Evolutionary conservation across 37 sponge, comb jelly and placozoan genomes (phyloP), one percentile per base, ranked within the genome.

Genomic region (Beroe ovata): DNA sequence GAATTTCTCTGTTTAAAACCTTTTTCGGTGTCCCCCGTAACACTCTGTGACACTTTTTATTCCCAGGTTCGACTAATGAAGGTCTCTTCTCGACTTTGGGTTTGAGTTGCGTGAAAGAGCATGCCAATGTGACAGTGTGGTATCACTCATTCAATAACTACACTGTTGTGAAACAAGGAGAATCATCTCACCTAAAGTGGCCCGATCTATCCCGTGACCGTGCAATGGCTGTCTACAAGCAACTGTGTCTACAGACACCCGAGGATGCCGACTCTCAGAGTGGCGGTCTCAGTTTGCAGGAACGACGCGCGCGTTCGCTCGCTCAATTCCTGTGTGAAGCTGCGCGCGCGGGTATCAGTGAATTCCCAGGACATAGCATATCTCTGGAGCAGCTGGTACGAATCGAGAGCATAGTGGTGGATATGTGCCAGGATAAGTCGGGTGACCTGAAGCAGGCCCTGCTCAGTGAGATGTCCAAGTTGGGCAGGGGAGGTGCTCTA

Each of bases 261-360:
- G 54, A 47, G 54, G 11, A 6, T 47, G 11, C 54, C 11, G 11
- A 6, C 54, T 11, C 54, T 16, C 54, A 16, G 11, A 6, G 11
- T 6, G 54, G 54, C 11, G 11, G 11, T 16, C 11, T 6, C 11
- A 16, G 6, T 16, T 6, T 47, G 54, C 54, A 47, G 54, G 11
- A 11, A 6, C 54, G 54, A 16, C 54, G 11, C 25, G 69, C 34
- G 69, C 30, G 29, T 6, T 66, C 69, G 3, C 30, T 66, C 32
- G 32, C 30, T 66, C 25, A 66, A 66, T 66, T 66, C 36, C 69
- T 66, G 36, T 66, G 69, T 34, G 69, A 66, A 11, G 19, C 69
- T 3, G 69, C 69, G 2, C 36, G 36, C 8, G 35, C 11, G 11
- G 69, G 16, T 26, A 14, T 66, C 11, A 1, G 8, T 30, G 1